phyloP scores from a whole-genome alignment of 1,140 invertebrate genomes.

The Spodoptera frugiperda region DNA sequence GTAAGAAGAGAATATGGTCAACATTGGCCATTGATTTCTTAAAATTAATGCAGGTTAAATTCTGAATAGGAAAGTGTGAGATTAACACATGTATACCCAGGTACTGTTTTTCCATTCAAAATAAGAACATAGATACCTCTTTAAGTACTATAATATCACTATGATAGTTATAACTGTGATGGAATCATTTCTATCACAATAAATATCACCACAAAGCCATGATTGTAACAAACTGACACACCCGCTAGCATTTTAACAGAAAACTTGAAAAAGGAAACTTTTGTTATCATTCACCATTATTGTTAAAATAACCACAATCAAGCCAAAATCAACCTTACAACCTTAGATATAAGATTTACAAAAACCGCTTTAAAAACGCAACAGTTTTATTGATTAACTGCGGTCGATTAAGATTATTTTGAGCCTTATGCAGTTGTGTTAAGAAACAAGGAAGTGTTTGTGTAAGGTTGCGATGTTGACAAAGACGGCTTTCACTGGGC shows the following conservation, averaged over 20 bases:
- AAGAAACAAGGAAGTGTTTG: conserved; percentile 53
- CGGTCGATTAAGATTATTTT: conserved; percentile 47
- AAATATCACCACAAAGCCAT: conserved; percentile 58
- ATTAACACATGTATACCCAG: too few relatives aligned
- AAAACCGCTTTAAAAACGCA: not conserved
- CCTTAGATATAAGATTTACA: conserved; percentile 2
- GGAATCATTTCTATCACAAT: conserved; percentile 36
- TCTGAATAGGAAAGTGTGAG: too few relatives aligned
- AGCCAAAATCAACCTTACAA: conserved; percentile 13
- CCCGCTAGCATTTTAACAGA: conserved; percentile 66
- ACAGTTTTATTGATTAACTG: not conserved
- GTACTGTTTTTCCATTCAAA: too few relatives aligned
- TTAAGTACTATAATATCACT: conserved; percentile 16
- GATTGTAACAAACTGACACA: conserved; percentile 56
- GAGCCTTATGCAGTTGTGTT: conserved; percentile 53
- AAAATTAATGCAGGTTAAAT: too few relatives aligned
- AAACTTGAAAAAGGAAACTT: conserved; percentile 68
- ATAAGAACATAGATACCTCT: not conserved
- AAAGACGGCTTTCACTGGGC: conserved; percentile 79
- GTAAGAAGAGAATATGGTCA: too few relatives aligned
- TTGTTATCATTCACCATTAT: conserved; percentile 73
- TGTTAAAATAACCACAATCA: conserved; percentile 45
- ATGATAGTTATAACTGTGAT: conserved; percentile 21
- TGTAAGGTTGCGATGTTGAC: conserved; percentile 59
- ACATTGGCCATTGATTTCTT: too few relatives aligned